These are phyloP conservation scores for Tethya wilhelma DNA, from an alignment of 37 sponge, comb jelly and placozoan species.

Conservation along the genomic window DNA sequence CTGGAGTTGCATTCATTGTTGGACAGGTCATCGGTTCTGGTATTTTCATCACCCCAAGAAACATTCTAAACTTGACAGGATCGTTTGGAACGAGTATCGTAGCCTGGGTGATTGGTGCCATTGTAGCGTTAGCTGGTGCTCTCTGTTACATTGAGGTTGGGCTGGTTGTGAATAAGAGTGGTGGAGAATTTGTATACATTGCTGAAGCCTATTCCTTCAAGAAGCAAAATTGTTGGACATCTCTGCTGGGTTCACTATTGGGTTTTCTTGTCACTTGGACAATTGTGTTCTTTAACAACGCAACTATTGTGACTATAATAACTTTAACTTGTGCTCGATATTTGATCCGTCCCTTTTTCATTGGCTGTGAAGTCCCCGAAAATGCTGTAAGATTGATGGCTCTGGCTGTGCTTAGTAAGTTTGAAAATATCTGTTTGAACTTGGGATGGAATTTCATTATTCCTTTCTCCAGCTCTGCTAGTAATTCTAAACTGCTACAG, in stretches of 20 bases:
- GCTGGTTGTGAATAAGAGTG: constrained; percentile 50
- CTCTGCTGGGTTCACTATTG: constrained; percentile 41
- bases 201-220: constrained; percentile 66
- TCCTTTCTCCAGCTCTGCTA: no score
- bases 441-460: no score
- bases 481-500: no score
- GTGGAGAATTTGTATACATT: constrained; percentile 65
- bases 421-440: no score
- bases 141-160: constrained; percentile 81
- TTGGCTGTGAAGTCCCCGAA: constrained; percentile 42
- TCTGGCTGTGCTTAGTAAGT: not conserved
- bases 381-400: not conserved
- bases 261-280: constrained; percentile 68
- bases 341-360: constrained; percentile 42
- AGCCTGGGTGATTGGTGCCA: constrained; percentile 68
- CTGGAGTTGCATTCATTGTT: constrained; percentile 30
- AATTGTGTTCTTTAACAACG: constrained; percentile 16
- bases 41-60: constrained; percentile 76
- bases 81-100: constrained; percentile 68
- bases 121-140: constrained; percentile 69
- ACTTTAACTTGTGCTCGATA: constrained; percentile 52
- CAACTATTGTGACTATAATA: constrained; percentile 38
- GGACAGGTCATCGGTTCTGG: constrained; percentile 80
- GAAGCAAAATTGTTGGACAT: constrained; percentile 21
- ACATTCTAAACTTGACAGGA: constrained; percentile 36